A percentile compares a stretch with the other conserved stretches of the same genome.
phyloP scores from a whole-genome alignment of 2,888 invertebrate species.

The Eustalomyia histrio region DNA sequence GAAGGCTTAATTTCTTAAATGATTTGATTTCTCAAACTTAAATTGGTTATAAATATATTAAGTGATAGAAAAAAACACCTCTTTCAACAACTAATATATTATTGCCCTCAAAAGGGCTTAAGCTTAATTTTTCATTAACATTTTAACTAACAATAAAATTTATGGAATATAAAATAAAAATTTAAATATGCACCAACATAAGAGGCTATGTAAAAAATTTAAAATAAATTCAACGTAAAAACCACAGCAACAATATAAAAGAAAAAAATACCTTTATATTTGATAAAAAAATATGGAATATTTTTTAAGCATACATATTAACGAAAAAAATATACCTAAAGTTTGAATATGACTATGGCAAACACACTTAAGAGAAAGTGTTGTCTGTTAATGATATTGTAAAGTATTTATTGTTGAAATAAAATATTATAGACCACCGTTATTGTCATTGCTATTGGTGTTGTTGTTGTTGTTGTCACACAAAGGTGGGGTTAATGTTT shows the following conservation, averaged over 20 bases:
- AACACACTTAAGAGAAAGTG: conserved; percentile 59
- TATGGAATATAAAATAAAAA: background rate
- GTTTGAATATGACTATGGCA: background rate
- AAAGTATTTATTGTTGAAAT: conserved; percentile 40
- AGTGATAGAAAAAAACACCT: no score
- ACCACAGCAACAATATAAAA: conserved; percentile 13
- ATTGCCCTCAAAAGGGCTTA: background rate
- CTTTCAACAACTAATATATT: no score
- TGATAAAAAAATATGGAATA: conserved; percentile 22
- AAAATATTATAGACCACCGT: conserved; percentile 35
- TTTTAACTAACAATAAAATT: background rate
- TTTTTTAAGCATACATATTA: conserved; percentile 10
- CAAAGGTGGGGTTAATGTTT: conserved; percentile 56
- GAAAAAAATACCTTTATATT: conserved; percentile 17
- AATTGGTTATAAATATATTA: no score
- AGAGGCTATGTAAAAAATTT: background rate
- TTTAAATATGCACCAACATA: background rate
- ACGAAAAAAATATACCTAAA: conserved; percentile 21
- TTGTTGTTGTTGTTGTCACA: conserved; percentile 17
- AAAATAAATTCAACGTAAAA: background rate
- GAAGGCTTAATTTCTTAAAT: no score
- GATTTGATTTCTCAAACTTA: no score
- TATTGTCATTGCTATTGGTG: conserved; percentile 22
- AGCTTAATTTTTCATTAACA: background rate
- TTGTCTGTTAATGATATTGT: conserved; percentile 49